These are phyloP conservation scores for Andricus grossulariae DNA, from an alignment of 1,140 invertebrate species.

Conservation along the genomic window DNA sequence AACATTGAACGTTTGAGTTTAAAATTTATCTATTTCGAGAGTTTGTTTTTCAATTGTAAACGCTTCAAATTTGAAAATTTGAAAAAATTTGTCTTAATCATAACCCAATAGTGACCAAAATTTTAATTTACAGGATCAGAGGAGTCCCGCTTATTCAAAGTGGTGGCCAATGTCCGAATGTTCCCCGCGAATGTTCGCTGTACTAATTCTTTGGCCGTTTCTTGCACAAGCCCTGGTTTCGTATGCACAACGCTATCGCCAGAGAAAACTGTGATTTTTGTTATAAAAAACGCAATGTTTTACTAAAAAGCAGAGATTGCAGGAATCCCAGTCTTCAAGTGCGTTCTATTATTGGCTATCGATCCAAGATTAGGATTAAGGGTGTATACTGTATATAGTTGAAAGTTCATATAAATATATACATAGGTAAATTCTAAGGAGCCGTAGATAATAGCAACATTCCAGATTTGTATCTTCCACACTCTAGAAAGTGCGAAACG, in stretches of 20 bases:
- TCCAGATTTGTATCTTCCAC: neutral
- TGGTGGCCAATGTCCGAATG: constrained; percentile 78
- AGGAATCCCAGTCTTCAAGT: constrained; percentile 1
- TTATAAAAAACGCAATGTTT: constrained; percentile 12
- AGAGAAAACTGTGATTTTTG: constrained; percentile 67
- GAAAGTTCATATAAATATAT: constrained; percentile 23
- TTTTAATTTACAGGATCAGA: constrained; percentile 50
- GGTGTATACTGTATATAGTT: constrained; percentile 26
- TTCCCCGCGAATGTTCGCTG: constrained; percentile 75
- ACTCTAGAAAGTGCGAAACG: neutral
- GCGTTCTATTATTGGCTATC: constrained; percentile 4
- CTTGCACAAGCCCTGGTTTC: constrained; percentile 72
- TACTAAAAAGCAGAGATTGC: neutral
- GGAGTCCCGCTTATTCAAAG: constrained; percentile 58
- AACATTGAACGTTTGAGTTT: too few species aligned
- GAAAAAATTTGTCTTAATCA: too few species aligned
- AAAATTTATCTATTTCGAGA: too few species aligned
- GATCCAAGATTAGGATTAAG: neutral
- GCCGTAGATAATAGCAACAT: neutral
- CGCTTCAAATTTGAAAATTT: too few species aligned
- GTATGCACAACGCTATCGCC: constrained; percentile 65
- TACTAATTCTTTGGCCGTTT: constrained; percentile 80
- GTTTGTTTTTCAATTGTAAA: too few species aligned
- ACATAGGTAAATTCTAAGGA: constrained; percentile 5
- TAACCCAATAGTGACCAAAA: neutral